Evolutionary conservation across 2,888 invertebrate genomes (phyloP), one percentile per base, ranked within the genome.

Genomic region (Pegoplata infirma): DNA sequence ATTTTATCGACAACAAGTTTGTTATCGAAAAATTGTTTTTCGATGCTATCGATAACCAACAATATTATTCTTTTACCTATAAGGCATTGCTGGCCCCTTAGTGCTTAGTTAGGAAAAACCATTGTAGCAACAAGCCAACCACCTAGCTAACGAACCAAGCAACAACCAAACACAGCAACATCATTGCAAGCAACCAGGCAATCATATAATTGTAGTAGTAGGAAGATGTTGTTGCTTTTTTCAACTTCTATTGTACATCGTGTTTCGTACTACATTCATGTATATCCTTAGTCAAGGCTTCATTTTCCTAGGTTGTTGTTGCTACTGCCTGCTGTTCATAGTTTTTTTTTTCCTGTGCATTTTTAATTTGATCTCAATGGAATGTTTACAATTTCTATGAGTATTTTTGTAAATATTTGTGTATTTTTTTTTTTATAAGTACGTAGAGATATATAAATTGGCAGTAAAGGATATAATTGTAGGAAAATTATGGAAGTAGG

Each of bases 391-490:
- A 80, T 77, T 77, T 80, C 71, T 63, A 63, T 71, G 63, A 79
- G 61, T 71, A 75, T 67, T 75, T 79, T 56, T 67, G 71, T 63
- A 74, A 71, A 75, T 79, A 75, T 79, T 79, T 79, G 67, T 25
- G 25, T 46, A 32, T 14, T 51, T 46, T 69, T 55, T 21, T 36
- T 25, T 71, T 53, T 49, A 53, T 63, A 3, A 96, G 46, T 32
- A 59, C 53, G 32, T 23, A 28, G 19, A n/a, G 28, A 4, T 64
- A 36, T 19, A 21, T 49, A 32, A 28, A n/a, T n/a, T n/a, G n/a
- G n/a, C n/a, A n/a, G n/a, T n/a, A n/a, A n/a, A n/a, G n/a, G n/a
- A n/a, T n/a, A n/a, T n/a, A n/a, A n/a, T n/a, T n/a, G n/a, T n/a
- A n/a, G n/a, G n/a, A n/a, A n/a, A n/a, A n/a, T n/a, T n/a, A n/a